phyloP scores from a whole-genome alignment of 2,888 invertebrate genomes.

The Himalopsyche tibetana region DNA sequence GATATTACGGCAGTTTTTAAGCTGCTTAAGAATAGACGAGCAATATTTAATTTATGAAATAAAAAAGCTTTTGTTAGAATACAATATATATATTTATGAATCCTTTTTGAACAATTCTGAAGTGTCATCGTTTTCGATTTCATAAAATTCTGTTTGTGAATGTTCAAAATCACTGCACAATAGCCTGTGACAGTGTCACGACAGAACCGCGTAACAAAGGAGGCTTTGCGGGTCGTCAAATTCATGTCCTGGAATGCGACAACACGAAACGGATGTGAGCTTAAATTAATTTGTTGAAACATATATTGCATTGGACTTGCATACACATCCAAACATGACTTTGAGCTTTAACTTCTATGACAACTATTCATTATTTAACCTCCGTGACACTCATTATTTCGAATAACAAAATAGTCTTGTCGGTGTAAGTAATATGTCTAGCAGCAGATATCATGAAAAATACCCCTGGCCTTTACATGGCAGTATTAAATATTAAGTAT shows the following conservation, averaged over 20 bases:
- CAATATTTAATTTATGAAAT: no score
- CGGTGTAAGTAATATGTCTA: no score
- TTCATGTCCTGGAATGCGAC: slow-evolving; percentile 20
- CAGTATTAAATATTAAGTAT: no score
- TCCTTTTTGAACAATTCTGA: no score
- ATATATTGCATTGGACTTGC: not conserved
- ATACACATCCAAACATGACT: not conserved
- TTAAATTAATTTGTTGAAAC: not conserved
- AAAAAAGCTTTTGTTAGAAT: no score
- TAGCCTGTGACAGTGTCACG: not conserved
- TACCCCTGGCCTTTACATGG: no score
- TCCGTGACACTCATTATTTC: no score
- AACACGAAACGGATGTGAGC: not conserved
- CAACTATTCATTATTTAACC: not conserved
- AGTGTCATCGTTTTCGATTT: not conserved
- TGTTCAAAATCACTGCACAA: slow-evolving; percentile 11
- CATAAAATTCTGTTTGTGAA: not conserved
- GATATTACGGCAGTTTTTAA: no score
- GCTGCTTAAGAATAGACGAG: no score
- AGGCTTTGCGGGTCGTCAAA: slow-evolving; percentile 28
- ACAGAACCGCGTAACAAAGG: slow-evolving; percentile 22
- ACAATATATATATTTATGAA: no score
- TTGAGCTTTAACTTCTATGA: not conserved
- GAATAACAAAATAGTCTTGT: no score
- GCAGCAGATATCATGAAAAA: no score